These are phyloP conservation scores for Campodea augens DNA, from an alignment of 1,140 invertebrate genomes.

Conservation along the genomic window DNA sequence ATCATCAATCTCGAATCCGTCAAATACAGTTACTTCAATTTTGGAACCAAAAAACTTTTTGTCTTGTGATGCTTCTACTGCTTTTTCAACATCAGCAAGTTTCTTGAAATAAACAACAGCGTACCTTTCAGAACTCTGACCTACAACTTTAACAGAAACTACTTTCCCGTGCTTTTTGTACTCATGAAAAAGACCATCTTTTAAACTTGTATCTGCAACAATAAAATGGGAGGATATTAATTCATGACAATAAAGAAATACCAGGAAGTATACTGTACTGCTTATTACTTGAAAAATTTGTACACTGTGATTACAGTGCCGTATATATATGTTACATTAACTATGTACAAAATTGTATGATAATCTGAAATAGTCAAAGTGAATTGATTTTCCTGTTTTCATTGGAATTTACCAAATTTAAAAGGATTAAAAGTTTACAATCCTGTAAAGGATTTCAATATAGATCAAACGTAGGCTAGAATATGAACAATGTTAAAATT, in stretches of 20 bases:
- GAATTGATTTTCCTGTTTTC: no score
- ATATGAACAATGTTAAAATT: no score
- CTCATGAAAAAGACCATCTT: conserved; percentile 93
- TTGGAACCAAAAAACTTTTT: conserved; percentile 92
- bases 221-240: conserved; percentile 8
- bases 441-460: no score
- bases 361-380: no score
- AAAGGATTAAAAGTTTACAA: no score
- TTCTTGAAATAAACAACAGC: conserved; percentile 90
- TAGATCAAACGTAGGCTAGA: no score
- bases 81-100: conserved; percentile 87
- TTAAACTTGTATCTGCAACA: conserved; percentile 66
- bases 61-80: conserved; percentile 82
- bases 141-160: conserved; percentile 77
- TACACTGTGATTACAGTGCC: no score
- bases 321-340: no score
- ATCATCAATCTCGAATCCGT: conserved; percentile 67
- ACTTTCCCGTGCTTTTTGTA: conserved; percentile 98
- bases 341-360: no score
- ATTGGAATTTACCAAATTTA: no score
- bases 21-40: conserved; percentile 75
- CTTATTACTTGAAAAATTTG: no score
- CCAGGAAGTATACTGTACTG: no score
- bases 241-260: conserved; percentile 9
- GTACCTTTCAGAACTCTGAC: conserved; percentile 58